Conservation (phyloP, 1,140 invertebrate species). For the Acromyrmex heyeri region DNA sequence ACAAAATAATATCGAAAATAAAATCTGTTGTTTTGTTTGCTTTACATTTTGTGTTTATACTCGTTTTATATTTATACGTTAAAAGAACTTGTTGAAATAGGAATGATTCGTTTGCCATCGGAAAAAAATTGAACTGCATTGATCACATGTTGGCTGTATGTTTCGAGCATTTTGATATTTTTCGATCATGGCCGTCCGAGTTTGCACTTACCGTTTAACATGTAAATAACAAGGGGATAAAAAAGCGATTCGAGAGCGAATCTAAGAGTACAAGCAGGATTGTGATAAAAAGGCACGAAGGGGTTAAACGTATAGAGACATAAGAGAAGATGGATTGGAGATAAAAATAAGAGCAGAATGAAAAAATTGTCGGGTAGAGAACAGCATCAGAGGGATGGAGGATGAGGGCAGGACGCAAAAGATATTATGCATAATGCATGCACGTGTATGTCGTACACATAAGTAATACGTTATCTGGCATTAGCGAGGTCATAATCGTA, state of each 20-base stretch:
- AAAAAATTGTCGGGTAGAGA: not conserved
- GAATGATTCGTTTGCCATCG: not conserved
- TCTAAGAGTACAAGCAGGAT: conserved; percentile 33
- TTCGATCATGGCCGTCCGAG: not conserved
- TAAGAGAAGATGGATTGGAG: not conserved
- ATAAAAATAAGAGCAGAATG: conserved; percentile 40
- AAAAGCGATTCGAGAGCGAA: conserved; percentile 10
- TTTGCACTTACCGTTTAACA: not conserved
- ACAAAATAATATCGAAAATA: not conserved
- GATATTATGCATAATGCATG: conserved; percentile 66
- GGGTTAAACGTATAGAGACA: not conserved
- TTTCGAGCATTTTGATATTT: not conserved
- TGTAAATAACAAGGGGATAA: not conserved
- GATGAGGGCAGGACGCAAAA: conserved; percentile 27
- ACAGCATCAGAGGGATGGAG: not conserved
- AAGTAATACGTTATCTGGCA: conserved; percentile 72
- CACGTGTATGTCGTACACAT: conserved; percentile 52
- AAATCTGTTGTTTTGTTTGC: not conserved
- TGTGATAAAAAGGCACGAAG: conserved; percentile 13
- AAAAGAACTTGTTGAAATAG: not conserved
- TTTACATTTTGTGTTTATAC: not conserved
- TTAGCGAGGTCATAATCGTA: conserved; percentile 69
- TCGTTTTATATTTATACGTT: conserved; percentile 5
- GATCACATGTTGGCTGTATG: not conserved
- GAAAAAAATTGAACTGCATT: not conserved